Conservation (phyloP, 2,113 vertebrate species). For the Takifugu flavidus region DNA sequence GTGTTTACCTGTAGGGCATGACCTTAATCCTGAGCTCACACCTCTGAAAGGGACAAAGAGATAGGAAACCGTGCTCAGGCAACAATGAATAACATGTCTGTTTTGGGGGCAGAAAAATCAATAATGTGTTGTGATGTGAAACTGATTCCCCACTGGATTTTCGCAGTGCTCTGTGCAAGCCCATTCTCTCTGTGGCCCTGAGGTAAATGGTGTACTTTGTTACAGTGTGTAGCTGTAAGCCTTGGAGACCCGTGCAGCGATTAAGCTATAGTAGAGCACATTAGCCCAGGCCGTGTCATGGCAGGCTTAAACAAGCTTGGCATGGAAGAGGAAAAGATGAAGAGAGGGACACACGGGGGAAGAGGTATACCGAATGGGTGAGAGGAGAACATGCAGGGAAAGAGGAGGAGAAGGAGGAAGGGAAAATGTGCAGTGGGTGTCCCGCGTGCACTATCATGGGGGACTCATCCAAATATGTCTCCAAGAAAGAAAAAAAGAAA, state of each 20-base stretch:
- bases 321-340: slow-evolving; percentile 38
- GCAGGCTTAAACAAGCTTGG: slow-evolving; percentile 58
- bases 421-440: slow-evolving; percentile 5
- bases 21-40: slow-evolving; percentile 56
- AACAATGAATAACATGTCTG: slow-evolving; percentile 59
- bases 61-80: slow-evolving; percentile 51
- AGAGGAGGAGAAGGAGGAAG: background rate
- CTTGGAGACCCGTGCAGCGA: slow-evolving; percentile 65
- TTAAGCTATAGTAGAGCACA: slow-evolving; percentile 70
- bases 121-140: slow-evolving; percentile 80
- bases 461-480: slow-evolving; percentile 8
- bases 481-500: slow-evolving; percentile 2
- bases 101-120: slow-evolving; percentile 61
- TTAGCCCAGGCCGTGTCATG: slow-evolving; percentile 71
- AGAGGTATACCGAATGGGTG: slow-evolving; percentile 8
- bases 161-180: slow-evolving; percentile 55
- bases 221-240: slow-evolving; percentile 63
- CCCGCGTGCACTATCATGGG: slow-evolving; percentile 1
- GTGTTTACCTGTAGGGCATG: slow-evolving; percentile 52
- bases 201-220: slow-evolving; percentile 74
- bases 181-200: slow-evolving; percentile 63
- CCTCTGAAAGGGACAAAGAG: slow-evolving; percentile 49
- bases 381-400: slow-evolving; percentile 14
- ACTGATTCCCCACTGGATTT: slow-evolving; percentile 72
- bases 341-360: slow-evolving; percentile 8